phyloP scores from a whole-genome alignment of 2,888 invertebrate species.

The Trissoscelio sp. region DNA sequence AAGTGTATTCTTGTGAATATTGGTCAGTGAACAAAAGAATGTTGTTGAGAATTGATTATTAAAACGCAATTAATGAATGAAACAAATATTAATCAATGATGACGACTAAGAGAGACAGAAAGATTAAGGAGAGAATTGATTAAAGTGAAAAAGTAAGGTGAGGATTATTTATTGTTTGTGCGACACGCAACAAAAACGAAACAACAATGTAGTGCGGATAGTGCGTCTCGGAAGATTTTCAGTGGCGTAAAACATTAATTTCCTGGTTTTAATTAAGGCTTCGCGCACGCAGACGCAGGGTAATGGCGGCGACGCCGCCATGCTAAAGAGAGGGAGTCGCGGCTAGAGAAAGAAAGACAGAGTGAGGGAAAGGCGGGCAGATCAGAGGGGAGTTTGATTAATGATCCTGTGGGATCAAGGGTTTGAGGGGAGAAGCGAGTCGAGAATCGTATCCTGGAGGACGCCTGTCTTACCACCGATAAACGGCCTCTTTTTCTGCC shows the following conservation, averaged over 20 bases:
- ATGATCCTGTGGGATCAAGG: slow-evolving; percentile 78
- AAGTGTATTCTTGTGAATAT: no score
- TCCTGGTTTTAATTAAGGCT: slow-evolving; percentile 83
- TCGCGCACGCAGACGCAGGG: slow-evolving; percentile 79
- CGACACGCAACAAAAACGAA: slow-evolving; percentile 11
- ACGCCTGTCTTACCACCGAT: slow-evolving; percentile 76
- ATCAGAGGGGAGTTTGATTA: slow-evolving; percentile 81
- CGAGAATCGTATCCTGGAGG: slow-evolving; percentile 78
- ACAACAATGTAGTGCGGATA: slow-evolving; percentile 2
- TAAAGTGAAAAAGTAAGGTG: not conserved
- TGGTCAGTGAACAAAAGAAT: no score
- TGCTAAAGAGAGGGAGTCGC: slow-evolving; percentile 42
- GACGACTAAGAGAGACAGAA: no score
- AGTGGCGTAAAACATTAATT: slow-evolving; percentile 79
- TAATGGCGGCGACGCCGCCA: slow-evolving; percentile 79
- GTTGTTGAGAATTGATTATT: no score
- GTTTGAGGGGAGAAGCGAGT: slow-evolving; percentile 39
- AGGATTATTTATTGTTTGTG: slow-evolving; percentile 9
- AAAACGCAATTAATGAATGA: no score
- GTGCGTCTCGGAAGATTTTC: slow-evolving; percentile 60
- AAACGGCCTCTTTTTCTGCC: slow-evolving; percentile 73
- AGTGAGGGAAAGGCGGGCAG: slow-evolving; percentile 70
- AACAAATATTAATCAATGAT: no score
- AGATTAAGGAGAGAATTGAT: no score
- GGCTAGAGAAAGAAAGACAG: slow-evolving; percentile 42